These are phyloP conservation scores for Lepidochrysops patricia DNA, from an alignment of 2,888 invertebrate species.

Conservation along the genomic window DNA sequence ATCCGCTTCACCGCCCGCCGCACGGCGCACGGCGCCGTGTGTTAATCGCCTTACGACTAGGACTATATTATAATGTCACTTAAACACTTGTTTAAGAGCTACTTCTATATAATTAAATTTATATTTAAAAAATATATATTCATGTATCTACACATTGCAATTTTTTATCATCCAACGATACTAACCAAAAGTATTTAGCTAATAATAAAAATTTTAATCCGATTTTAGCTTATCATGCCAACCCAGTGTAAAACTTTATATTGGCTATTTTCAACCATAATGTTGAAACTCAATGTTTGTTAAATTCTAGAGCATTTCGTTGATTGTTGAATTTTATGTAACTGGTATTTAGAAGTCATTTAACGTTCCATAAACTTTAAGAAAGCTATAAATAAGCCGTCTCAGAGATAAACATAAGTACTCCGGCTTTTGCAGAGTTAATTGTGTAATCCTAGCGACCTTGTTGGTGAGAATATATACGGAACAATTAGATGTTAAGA, in stretches of 20 bases:
- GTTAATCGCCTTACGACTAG: too few relatives aligned
- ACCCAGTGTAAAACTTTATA: not conserved
- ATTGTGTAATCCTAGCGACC: constrained; percentile 10
- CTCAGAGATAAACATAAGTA: constrained; percentile 4
- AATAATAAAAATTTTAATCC: too few relatives aligned
- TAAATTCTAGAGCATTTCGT: not conserved
- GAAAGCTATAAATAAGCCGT: constrained; percentile 4
- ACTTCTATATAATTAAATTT: too few relatives aligned
- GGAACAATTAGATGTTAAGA: not conserved
- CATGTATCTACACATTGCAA: too few relatives aligned
- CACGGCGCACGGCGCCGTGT: too few relatives aligned
- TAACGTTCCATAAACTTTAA: constrained; percentile 6
- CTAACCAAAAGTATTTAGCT: too few relatives aligned
- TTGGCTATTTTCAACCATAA: not conserved
- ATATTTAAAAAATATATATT: too few relatives aligned
- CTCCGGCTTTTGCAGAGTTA: not conserved
- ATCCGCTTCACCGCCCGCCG: too few relatives aligned
- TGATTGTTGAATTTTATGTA: not conserved
- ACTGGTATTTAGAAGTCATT: not conserved
- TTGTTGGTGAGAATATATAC: not conserved
- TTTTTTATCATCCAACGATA: too few relatives aligned
- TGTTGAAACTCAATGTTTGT: not conserved
- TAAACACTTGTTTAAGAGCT: too few relatives aligned
- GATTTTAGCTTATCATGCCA: too few relatives aligned
- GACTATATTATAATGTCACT: too few relatives aligned